Evolutionary conservation across 2,113 vertebrate genomes (phyloP).

Genomic region (Pachypanchax playfairii): DNA sequence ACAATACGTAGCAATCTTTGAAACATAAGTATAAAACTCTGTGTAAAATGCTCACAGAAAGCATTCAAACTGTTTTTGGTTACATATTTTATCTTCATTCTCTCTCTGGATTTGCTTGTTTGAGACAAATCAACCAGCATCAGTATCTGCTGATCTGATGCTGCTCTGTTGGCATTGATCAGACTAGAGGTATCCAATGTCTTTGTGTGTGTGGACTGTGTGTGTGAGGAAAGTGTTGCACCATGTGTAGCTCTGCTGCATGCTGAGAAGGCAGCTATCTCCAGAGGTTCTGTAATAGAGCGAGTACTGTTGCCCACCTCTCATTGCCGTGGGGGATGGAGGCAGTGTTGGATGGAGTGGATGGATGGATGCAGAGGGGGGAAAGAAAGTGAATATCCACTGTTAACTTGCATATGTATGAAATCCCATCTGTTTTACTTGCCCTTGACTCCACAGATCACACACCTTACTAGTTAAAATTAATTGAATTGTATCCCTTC

Average conservation of each 20-base stretch:
- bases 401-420: conserved; percentile 43
- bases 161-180: conserved; percentile 67
- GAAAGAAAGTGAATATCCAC: conserved; percentile 40
- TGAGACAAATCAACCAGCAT: conserved; percentile 39
- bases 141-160: conserved; percentile 23
- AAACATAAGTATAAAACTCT: too few relatives aligned
- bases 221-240: conserved; percentile 39
- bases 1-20: too few relatives aligned
- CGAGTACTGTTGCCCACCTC: conserved; percentile 60
- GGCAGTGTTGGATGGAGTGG: conserved; percentile 26
- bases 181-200: conserved; percentile 35
- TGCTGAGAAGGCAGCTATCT: conserved; percentile 72
- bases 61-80: conserved; percentile 35
- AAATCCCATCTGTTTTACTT: conserved; percentile 64
- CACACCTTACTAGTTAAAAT: conserved; percentile 5
- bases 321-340: conserved; percentile 59
- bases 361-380: conserved; percentile 21
- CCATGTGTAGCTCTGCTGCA: conserved; percentile 48
- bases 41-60: too few relatives aligned
- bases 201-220: conserved; percentile 38
- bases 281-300: conserved; percentile 68
- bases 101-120: conserved; percentile 46
- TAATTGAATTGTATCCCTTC: conserved; percentile 43
- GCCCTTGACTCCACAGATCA: conserved; percentile 47
- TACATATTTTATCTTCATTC: conserved; percentile 21